Evolutionary conservation across 2,797 vertebrate genomes (phyloP), one percentile per base, ranked within the genome.

Genomic region (Phrynocephalus vlangalii): DNA sequence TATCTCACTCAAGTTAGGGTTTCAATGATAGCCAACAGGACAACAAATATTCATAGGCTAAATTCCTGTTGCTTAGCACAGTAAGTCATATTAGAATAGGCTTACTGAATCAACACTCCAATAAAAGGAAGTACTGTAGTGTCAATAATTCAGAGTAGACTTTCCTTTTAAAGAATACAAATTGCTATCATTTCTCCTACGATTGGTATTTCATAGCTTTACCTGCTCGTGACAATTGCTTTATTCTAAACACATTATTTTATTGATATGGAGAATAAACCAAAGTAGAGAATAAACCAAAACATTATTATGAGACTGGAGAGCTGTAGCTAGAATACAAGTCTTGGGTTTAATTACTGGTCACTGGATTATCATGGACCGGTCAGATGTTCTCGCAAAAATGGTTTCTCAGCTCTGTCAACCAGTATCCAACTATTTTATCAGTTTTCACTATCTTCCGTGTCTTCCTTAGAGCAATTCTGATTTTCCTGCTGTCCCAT

Each of bases 181-280:
- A 66, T 90, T 87, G 87, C 87, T 87, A 6, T 87, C 87, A 86
- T 91, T 93, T 89, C 91, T 90, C 89, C 90, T 84, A 38, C 72
- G 92, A 92, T 76, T 44, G 83, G 89, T 95, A 93, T 28, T 93
- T 92, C 94, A 82, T 81, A 73, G 78, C 44, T 93, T 96, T 94
- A 95, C 92, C 90, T 95, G 92, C 91, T 96, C 95, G 90, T 93
- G 93, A 92, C 93, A 94, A 92, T 94, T 94, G 22, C 44, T 26
- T 85, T 52, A 81, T 52, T 24, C 67, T 33, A 24, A 68, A 85
- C 68, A 24, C 56, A 67, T 30, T 38, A 11, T 18, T 56, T 38
- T 83, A n/a, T 24, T 56, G 66, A 56, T 26, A 10, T 68, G 20
- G 63, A 16, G 26, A 77, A 77, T 76, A 66, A 76, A 76, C 28